These are phyloP conservation scores for Sarcophilus harrisii DNA, from an alignment of 2,797 vertebrate species.

Conservation along the genomic window DNA sequence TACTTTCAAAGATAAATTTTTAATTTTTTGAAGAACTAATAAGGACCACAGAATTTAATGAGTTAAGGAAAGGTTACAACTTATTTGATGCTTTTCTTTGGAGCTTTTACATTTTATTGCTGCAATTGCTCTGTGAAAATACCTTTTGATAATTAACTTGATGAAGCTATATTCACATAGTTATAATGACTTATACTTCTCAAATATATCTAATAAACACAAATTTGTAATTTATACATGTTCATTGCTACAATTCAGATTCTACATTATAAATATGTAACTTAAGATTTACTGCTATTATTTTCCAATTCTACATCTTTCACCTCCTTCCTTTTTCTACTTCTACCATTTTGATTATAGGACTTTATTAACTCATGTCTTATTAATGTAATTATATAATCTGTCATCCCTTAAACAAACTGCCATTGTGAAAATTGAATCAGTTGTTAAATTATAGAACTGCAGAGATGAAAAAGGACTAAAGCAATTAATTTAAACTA, in stretches of 20 bases:
- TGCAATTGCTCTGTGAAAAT: not conserved
- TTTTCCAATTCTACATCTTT: not conserved
- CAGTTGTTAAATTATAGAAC: not conserved
- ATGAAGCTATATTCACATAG: not conserved
- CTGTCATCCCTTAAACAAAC: not conserved
- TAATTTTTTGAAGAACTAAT: constrained; percentile 15
- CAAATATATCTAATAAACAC: not conserved
- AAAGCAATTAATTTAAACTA: not conserved
- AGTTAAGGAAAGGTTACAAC: not conserved
- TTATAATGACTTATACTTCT: not conserved
- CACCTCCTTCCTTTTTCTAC: not conserved
- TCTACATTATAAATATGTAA: not conserved
- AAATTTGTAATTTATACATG: not conserved
- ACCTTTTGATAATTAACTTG: not conserved
- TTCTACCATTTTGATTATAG: not conserved
- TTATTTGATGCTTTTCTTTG: not conserved
- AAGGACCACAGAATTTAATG: not conserved
- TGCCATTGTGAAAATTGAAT: not conserved
- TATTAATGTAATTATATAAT: not conserved
- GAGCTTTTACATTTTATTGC: not conserved
- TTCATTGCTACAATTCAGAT: not conserved
- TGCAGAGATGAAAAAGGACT: not conserved
- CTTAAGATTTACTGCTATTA: not conserved
- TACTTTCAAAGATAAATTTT: too few relatives aligned
- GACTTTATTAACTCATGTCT: not conserved